A percentile compares a stretch with the other conserved stretches of the same genome.
phyloP scores from a whole-genome alignment of 2,113 vertebrate genomes.

The Thermophis baileyi region DNA sequence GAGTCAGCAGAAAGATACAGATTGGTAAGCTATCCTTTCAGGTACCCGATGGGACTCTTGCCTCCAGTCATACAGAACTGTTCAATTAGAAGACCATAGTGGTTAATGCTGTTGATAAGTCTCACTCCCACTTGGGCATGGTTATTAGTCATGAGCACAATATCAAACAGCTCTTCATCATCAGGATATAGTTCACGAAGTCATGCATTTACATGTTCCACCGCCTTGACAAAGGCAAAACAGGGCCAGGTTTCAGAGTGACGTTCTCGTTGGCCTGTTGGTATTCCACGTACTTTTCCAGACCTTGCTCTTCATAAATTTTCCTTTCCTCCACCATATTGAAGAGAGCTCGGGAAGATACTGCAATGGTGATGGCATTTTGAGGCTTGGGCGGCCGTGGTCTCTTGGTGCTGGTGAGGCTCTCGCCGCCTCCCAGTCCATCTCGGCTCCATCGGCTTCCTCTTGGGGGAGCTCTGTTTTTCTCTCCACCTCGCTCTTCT shows the following conservation, averaged over 20 bases:
- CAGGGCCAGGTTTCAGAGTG: slow-evolving; percentile 80
- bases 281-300: slow-evolving; percentile 86
- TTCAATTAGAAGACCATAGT: slow-evolving; percentile 89
- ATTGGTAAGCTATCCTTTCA: slow-evolving; percentile 92
- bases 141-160: slow-evolving; percentile 97
- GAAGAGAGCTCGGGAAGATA: slow-evolving; percentile 90
- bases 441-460: slow-evolving; percentile 40
- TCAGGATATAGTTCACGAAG: slow-evolving; percentile 87
- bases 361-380: slow-evolving; percentile 85
- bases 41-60: slow-evolving; percentile 86
- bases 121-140: slow-evolving; percentile 95
- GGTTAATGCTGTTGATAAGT: slow-evolving; percentile 98
- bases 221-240: slow-evolving; percentile 87
- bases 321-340: slow-evolving; percentile 83
- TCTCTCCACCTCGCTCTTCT: too few relatives aligned
- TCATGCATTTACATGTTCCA: slow-evolving; percentile 83
- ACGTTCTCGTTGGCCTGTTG: slow-evolving; percentile 82
- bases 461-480: neutral
- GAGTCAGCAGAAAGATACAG: slow-evolving; percentile 89
- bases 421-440: slow-evolving; percentile 76
- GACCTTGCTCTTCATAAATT: slow-evolving; percentile 81
- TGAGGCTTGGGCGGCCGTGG: slow-evolving; percentile 86
- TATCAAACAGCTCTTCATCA: slow-evolving; percentile 92
- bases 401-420: slow-evolving; percentile 65
- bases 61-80: slow-evolving; percentile 97